Evolutionary conservation across 2,797 vertebrate species (phyloP).

Genomic region (Mico argentatus): DNA sequence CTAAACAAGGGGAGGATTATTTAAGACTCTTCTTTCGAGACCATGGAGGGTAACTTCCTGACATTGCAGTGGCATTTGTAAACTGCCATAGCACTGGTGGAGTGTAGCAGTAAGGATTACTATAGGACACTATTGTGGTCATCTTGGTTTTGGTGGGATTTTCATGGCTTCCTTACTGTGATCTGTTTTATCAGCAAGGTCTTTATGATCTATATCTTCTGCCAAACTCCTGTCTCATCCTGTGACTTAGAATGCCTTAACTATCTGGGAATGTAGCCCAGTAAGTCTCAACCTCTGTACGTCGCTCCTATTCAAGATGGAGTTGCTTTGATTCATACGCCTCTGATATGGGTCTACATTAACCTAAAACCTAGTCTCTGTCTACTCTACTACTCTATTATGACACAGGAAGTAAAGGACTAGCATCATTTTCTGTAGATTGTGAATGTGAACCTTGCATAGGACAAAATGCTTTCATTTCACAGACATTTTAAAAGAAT

Average conservation of each 20-base stretch:
- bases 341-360: not conserved
- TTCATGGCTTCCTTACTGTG: not conserved
- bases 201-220: not conserved
- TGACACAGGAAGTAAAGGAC: not conserved
- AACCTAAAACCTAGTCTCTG: not conserved
- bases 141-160: not conserved
- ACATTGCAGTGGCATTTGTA: not conserved
- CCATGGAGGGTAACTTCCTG: not conserved
- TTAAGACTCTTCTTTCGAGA: not conserved
- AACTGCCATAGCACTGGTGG: not conserved
- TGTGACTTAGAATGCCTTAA: not conserved
- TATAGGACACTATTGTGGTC: not conserved
- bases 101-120: not conserved
- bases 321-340: not conserved
- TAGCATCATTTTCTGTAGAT: not conserved
- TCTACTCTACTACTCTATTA: not conserved
- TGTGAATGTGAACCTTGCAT: not conserved
- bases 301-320: not conserved
- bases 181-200: not conserved
- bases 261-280: not conserved
- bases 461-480: not conserved
- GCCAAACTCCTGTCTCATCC: not conserved
- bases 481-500: not conserved
- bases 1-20: not conserved
- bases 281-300: not conserved